Evolutionary conservation across 2,888 invertebrate genomes (phyloP).

Genomic region (Spatulosminthurus flaviceps): DNA sequence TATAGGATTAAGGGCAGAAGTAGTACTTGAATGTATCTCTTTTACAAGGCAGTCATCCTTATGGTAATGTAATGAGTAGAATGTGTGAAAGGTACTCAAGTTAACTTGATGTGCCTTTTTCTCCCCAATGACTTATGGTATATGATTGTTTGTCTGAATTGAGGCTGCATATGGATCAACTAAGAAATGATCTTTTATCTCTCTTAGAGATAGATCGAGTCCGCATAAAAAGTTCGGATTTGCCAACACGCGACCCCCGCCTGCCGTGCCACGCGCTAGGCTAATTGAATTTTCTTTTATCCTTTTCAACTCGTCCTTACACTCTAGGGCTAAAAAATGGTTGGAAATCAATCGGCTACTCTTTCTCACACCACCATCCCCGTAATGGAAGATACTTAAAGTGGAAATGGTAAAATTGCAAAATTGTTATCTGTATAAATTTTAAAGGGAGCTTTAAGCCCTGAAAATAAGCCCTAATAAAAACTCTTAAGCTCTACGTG

Average conservation of each 20-base stretch:
- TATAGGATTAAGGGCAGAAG: no score
- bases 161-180: no score
- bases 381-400: no score
- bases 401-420: no score
- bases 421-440: no score
- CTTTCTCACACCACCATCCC: not conserved
- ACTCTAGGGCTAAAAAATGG: not conserved
- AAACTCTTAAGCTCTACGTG: no score
- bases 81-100: no score
- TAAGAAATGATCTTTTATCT: conserved; percentile 2
- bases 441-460: no score
- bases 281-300: not conserved
- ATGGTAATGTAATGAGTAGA: no score
- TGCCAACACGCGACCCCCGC: not conserved
- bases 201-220: not conserved
- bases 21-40: no score
- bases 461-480: no score
- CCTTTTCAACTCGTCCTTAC: not conserved
- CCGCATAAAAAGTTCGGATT: conserved; percentile 9
- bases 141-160: not conserved
- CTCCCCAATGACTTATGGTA: not conserved
- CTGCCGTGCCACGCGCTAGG: not conserved
- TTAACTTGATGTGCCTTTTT: not conserved
- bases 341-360: not conserved
- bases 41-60: no score